phyloP scores from a whole-genome alignment of 2,888 invertebrate species.

The Endomychus coccineus region DNA sequence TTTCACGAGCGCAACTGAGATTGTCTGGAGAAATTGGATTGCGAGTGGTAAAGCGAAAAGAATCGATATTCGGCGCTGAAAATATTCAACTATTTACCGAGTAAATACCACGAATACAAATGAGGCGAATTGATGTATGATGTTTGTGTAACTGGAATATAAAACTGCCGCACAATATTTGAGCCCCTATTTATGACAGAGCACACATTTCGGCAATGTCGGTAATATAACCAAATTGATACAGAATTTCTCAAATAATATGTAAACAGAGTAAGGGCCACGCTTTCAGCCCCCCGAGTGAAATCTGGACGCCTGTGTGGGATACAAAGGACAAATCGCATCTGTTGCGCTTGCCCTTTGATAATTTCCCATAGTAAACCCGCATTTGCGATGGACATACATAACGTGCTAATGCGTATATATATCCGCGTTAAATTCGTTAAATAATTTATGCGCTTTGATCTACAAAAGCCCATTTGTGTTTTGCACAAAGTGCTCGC shows the following conservation, averaged over 20 bases:
- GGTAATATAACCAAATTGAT: conserved; percentile 33
- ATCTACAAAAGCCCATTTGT: conserved; percentile 26
- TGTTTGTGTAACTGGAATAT: not conserved
- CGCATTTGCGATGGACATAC: conserved; percentile 32
- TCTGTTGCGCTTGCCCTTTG: conserved; percentile 40
- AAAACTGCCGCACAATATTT: not conserved
- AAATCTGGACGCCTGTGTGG: conserved; percentile 30
- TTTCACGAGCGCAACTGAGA: too few species aligned
- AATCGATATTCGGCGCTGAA: too few species aligned
- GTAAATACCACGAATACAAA: not conserved
- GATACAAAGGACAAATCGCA: conserved; percentile 40
- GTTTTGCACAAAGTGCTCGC: conserved; percentile 2
- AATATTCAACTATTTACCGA: too few species aligned
- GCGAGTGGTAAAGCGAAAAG: too few species aligned
- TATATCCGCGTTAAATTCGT: conserved; percentile 36
- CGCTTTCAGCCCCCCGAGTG: conserved; percentile 19
- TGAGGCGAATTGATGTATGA: not conserved
- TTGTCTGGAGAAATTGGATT: too few species aligned
- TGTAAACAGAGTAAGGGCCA: conserved; percentile 30
- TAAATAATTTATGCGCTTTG: conserved; percentile 36
- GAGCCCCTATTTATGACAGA: not conserved
- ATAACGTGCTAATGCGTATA: conserved; percentile 36
- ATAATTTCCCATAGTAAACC: conserved; percentile 37
- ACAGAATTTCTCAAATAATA: conserved; percentile 34
- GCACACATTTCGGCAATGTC: conserved; percentile 14